Percentiles rank a stretch among this genome's conserved stretches.
These are phyloP conservation scores for Lasioglossum baleicum DNA, from an alignment of 1,140 invertebrate species.

Conservation along the genomic window DNA sequence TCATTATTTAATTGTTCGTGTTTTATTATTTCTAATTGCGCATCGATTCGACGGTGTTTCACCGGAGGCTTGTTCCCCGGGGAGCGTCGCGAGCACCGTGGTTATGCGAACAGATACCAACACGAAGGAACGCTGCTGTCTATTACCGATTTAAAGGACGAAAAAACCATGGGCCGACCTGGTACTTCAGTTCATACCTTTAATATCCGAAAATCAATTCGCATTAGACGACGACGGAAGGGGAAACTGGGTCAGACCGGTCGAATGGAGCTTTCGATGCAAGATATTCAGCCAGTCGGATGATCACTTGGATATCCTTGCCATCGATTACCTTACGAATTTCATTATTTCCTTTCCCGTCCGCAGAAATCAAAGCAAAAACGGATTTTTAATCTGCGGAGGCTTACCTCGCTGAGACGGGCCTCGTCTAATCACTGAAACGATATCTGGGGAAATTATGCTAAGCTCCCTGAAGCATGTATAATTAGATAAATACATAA, in stretches of 20 bases:
- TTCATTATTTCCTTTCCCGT: conserved; percentile 24
- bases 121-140: no score
- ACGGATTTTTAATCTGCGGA: conserved; percentile 22
- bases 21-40: no score
- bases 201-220: conserved; percentile 37
- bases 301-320: conserved; percentile 8
- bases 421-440: neutral
- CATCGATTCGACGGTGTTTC: no score
- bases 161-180: neutral
- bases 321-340: conserved; percentile 28
- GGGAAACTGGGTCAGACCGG: conserved; percentile 22
- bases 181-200: conserved; percentile 3
- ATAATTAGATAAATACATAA: neutral
- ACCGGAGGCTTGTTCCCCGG: no score
- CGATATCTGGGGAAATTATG: neutral
- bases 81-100: no score
- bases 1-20: no score
- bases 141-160: neutral
- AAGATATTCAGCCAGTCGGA: conserved; percentile 16
- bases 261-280: conserved; percentile 15
- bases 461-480: neutral
- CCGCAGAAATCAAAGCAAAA: neutral
- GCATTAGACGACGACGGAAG: conserved; percentile 15
- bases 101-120: no score
- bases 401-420: neutral